Base-by-base conservation (phyloP, 92 coral and sea anemone genomes). In the Porites lobata region DNA sequence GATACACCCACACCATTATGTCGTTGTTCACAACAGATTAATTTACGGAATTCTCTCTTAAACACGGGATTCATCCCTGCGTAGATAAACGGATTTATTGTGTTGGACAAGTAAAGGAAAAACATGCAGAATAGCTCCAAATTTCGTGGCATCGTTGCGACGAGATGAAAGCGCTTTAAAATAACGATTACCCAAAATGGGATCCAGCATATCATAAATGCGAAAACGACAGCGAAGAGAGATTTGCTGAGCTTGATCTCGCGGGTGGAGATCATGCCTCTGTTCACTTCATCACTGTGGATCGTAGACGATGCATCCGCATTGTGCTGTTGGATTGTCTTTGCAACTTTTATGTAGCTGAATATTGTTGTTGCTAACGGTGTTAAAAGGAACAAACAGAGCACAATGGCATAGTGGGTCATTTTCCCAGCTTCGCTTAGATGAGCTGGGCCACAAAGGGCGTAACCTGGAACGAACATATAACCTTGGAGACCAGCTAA, bases 221-320 rank as follows among this genome's bases (percentile, higher is more conserved):
- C 32, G 32, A 29, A 29, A 29, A 2, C 32, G 32, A 29, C 32
- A 29, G 32, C 32, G 32, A 78, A 78, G 26, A 78, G 70, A 11
- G 82, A 78, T 59, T 78, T 78, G 17, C 82, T 78, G 52, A 78
- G 19, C 20, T 24, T 58, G 32, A 78, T 78, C 43, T 78, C 82
- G 20, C 21, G 82, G 18, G 50, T 63, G 21, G 65, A 29, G 32
- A 29, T 21, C 1, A 78, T 78, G 9, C 82, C 18, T 2, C 20
- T 2, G 70, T 2, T 29, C 0, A 29, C 32, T 78, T 78, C 12
- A 13, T 21, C 79, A 50, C 26, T 8, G 6, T 50, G 62, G 14
- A 74, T 50, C 11, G 26, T 50, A 14, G 82, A 12, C 20, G 69
- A 54, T 9, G 32, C 47, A 38, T 57, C 26, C 3, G 38, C 52